phyloP scores from a whole-genome alignment of 2,888 invertebrate species.

The Steromphala cineraria region DNA sequence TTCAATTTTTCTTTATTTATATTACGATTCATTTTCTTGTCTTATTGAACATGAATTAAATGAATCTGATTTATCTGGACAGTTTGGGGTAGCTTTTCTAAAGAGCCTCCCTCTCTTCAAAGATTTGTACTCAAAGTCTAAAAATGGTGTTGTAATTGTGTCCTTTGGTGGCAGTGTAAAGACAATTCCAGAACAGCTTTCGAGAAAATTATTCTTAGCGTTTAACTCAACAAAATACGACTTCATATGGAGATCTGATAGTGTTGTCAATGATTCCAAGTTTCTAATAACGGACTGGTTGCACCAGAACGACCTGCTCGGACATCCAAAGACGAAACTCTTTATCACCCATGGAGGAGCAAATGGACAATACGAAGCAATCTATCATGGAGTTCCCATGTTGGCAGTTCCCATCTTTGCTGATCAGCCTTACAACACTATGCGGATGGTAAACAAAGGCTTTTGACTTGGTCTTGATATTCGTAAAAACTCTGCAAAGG shows the following conservation, averaged over 20 bases:
- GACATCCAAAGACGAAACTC: slow-evolving; percentile 39
- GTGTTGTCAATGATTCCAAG: slow-evolving; percentile 12
- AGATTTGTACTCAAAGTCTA: slow-evolving; percentile 30
- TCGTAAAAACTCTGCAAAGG: slow-evolving; percentile 25
- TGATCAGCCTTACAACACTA: slow-evolving; percentile 46
- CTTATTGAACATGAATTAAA: too few species aligned
- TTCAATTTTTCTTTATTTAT: too few species aligned
- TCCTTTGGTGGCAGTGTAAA: slow-evolving; percentile 39
- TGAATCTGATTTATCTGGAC: too few species aligned
- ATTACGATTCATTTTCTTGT: too few species aligned
- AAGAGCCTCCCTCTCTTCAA: too few species aligned
- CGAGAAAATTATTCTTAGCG: slow-evolving; percentile 28
- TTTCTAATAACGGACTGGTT: slow-evolving; percentile 38
- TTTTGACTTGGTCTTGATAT: slow-evolving; percentile 40
- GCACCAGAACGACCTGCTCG: slow-evolving; percentile 50
- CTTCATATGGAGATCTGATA: slow-evolving; percentile 24
- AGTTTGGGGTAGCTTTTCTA: too few species aligned
- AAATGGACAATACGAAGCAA: slow-evolving; percentile 49
- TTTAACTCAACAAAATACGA: slow-evolving; percentile 31
- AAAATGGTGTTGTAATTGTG: slow-evolving; percentile 43
- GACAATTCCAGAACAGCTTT: slow-evolving; percentile 25
- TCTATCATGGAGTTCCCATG: slow-evolving; percentile 54
- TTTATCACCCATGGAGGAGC: slow-evolving; percentile 53
- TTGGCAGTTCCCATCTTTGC: slow-evolving; percentile 40
- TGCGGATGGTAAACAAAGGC: slow-evolving; percentile 34